Conservation (phyloP, 2,797 vertebrate species). For the Pseudochromis fuscus region DNA sequence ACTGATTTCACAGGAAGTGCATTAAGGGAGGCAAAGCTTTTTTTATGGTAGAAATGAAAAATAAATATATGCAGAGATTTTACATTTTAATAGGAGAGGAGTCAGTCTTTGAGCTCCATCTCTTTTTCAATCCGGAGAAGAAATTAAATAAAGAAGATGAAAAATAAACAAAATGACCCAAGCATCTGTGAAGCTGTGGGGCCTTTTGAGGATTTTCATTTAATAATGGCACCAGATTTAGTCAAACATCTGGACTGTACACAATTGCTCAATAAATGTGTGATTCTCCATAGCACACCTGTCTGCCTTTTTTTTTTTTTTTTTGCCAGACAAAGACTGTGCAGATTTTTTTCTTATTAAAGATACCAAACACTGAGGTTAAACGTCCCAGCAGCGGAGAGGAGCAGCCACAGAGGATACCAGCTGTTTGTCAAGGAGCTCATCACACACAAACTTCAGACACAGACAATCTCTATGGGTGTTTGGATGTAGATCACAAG, state of each 20-base stretch:
- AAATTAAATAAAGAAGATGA: background rate
- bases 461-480: conserved; percentile 3
- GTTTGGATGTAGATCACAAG: conserved; percentile 31
- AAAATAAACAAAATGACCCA: background rate
- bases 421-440: conserved; percentile 43
- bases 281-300: background rate
- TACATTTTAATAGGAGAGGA: background rate
- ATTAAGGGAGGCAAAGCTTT: background rate
- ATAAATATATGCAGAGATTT: background rate
- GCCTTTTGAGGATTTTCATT: background rate
- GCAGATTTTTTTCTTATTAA: conserved; percentile 26
- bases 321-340: conserved; percentile 8
- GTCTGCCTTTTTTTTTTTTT: conserved; percentile 9
- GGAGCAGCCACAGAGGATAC: conserved; percentile 14
- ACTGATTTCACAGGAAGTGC: background rate
- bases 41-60: background rate
- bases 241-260: conserved; percentile 2
- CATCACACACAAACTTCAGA: conserved; percentile 29
- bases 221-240: background rate
- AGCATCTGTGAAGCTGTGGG: background rate
- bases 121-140: background rate
- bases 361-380: conserved; percentile 41
- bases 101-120: background rate
- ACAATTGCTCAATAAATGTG: background rate
- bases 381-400: conserved; percentile 26